A percentile compares a stretch with the other conserved stretches of the same genome.
phyloP scores from a whole-genome alignment of 2,113 vertebrate genomes.

The Trichomycterus rosablanca region DNA sequence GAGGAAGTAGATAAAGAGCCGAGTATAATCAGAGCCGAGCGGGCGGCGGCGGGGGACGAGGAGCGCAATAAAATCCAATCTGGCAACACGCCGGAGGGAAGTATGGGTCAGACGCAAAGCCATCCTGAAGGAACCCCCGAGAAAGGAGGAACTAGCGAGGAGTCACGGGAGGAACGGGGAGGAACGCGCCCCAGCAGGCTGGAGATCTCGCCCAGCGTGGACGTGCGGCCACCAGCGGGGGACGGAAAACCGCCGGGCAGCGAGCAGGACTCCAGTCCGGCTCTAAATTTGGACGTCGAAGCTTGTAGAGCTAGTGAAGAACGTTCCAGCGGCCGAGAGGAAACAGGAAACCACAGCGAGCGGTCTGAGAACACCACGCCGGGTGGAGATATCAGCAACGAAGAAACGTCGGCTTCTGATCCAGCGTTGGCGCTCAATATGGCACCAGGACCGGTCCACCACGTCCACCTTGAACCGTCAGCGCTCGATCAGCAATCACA shows the following conservation, averaged over 20 bases:
- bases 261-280: not conserved
- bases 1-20: constrained; percentile 39
- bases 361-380: constrained; percentile 2
- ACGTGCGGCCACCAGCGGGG: not conserved
- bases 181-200: not conserved
- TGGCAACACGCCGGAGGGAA: constrained; percentile 16
- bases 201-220: not conserved
- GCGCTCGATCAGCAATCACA: not conserved
- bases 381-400: not conserved
- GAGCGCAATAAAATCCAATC: not conserved
- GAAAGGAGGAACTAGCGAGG: not conserved
- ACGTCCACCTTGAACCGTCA: constrained; percentile 2
- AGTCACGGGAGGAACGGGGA: not conserved
- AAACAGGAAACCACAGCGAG: constrained; percentile 15
- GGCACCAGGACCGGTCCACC: constrained; percentile 23
- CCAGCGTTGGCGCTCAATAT: constrained; percentile 11
- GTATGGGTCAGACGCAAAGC: constrained; percentile 33
- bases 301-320: not conserved
- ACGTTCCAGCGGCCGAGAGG: constrained; percentile 1
- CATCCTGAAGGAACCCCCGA: constrained; percentile 17
- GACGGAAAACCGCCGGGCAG: not conserved
- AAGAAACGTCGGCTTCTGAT: constrained; percentile 10
- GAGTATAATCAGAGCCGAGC: constrained; percentile 18
- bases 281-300: not conserved
- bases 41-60: constrained; percentile 10